These are phyloP conservation scores for Penelope pileata DNA, from an alignment of 2,113 vertebrate species.

Conservation along the genomic window DNA sequence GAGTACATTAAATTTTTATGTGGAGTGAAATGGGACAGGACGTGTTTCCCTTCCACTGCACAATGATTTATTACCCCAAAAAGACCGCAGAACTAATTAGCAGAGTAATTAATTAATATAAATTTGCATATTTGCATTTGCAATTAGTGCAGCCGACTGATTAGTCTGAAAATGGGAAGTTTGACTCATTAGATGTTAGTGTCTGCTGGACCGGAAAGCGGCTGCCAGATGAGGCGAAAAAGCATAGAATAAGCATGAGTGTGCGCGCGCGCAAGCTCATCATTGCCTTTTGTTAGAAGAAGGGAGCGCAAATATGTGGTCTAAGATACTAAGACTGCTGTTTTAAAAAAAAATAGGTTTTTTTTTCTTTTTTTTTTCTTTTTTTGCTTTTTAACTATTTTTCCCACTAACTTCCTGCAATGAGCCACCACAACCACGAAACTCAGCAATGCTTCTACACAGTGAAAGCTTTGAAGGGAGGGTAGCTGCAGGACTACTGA, in stretches of 20 bases:
- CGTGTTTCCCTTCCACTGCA: slow-evolving; percentile 91
- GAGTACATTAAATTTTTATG: slow-evolving; percentile 91
- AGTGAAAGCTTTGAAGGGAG: background rate
- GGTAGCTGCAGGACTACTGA: background rate
- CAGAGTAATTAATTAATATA: slow-evolving; percentile 99
- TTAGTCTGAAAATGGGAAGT: slow-evolving; percentile 99
- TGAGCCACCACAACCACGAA: background rate
- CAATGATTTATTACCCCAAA: slow-evolving; percentile 99
- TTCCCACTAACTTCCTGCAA: background rate
- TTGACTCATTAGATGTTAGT: slow-evolving; percentile 98
- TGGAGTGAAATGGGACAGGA: slow-evolving; percentile 86
- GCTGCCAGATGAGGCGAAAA: slow-evolving; percentile 95
- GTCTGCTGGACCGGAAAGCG: slow-evolving; percentile 93
- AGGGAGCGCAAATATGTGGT: slow-evolving; percentile 60
- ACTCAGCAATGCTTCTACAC: background rate
- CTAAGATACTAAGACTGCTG: slow-evolving; percentile 56
- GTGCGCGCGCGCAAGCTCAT: background rate
- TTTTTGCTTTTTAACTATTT: background rate
- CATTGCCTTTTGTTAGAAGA: slow-evolving; percentile 77
- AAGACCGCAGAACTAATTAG: slow-evolving; percentile 99
- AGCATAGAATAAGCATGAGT: slow-evolving; percentile 81
- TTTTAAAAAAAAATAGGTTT: background rate
- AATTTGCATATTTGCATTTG: slow-evolving; percentile 99
- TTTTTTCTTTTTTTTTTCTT: background rate
- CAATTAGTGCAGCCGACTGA: slow-evolving; percentile 99